Percentiles rank a stretch among this genome's conserved stretches.
phyloP scores from a whole-genome alignment of 2,113 vertebrate genomes.

The Channa argus region DNA sequence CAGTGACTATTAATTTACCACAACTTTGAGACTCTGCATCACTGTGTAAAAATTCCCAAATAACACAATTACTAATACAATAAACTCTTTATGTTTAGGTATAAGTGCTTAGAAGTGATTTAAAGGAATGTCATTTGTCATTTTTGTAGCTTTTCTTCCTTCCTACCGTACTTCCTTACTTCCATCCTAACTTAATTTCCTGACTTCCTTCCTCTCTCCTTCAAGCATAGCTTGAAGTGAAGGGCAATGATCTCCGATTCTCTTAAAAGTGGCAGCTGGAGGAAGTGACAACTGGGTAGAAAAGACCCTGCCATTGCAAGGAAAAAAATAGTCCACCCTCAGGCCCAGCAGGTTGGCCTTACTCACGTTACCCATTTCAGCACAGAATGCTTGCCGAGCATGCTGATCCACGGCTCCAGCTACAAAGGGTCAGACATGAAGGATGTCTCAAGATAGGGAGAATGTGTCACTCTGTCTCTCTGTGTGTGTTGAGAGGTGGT shows the following conservation, averaged over 20 bases:
- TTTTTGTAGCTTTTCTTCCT: constrained; percentile 53
- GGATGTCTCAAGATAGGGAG: constrained; percentile 39
- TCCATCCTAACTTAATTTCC: constrained; percentile 63
- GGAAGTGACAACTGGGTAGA: constrained; percentile 71
- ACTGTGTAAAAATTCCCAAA: constrained; percentile 39
- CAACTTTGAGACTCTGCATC: constrained; percentile 17
- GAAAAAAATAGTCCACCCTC: constrained; percentile 58
- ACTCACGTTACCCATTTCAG: constrained; percentile 64
- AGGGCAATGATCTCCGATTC: constrained; percentile 39
- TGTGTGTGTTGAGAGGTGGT: constrained; percentile 3
- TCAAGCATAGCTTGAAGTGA: constrained; percentile 30
- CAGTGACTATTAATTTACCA: constrained; percentile 25
- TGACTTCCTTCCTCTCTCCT: constrained; percentile 48
- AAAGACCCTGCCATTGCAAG: constrained; percentile 11
- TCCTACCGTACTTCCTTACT: constrained; percentile 59
- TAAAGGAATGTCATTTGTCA: constrained; percentile 47
- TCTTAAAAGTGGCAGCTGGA: constrained; percentile 68
- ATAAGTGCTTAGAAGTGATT: background rate
- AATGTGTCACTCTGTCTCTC: constrained; percentile 19
- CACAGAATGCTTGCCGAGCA: constrained; percentile 31
- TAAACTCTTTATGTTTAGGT: constrained; percentile 30
- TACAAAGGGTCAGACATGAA: constrained; percentile 47
- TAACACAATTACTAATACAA: constrained; percentile 32
- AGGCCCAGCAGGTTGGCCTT: constrained; percentile 45
- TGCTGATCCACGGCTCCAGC: constrained; percentile 40